phyloP scores from a whole-genome alignment of 2,888 invertebrate genomes.

The Therioaphis trifolii region DNA sequence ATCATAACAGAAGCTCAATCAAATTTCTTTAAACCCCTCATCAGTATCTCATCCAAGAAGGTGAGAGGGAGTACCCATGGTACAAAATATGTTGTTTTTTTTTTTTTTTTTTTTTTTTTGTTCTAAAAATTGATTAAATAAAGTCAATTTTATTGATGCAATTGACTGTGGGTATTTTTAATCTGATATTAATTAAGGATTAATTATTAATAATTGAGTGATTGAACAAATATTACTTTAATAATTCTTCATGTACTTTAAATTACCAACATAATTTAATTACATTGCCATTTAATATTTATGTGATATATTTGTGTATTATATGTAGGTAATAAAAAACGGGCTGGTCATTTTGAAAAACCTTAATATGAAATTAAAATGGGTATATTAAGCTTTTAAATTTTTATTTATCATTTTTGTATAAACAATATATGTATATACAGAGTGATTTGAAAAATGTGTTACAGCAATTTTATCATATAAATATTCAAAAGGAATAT shows the following conservation, averaged over 20 bases:
- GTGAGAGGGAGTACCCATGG: too few relatives aligned
- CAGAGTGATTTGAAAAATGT: too few relatives aligned
- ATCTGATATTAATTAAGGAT: slow-evolving; percentile 16
- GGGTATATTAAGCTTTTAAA: neutral
- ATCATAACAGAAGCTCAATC: too few relatives aligned
- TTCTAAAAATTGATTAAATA: neutral
- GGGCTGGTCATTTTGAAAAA: neutral
- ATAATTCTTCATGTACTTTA: neutral
- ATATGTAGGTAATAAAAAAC: neutral
- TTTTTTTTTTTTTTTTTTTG: neutral
- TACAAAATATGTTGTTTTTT: neutral
- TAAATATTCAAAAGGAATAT: too few relatives aligned
- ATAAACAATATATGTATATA: too few relatives aligned
- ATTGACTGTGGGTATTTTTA: slow-evolving; percentile 29
- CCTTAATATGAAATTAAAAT: neutral
- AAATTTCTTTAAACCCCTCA: too few relatives aligned
- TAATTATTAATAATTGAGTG: slow-evolving; percentile 25
- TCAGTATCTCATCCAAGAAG: too few relatives aligned
- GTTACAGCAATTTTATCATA: too few relatives aligned
- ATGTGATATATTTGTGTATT: neutral
- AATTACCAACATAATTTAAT: neutral
- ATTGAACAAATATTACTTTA: slow-evolving; percentile 29
- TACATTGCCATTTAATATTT: neutral
- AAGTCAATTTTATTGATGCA: slow-evolving; percentile 33
- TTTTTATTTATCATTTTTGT: too few relatives aligned